Conservation (phyloP, 2,113 vertebrate species). For the Spilogale gracilis region DNA sequence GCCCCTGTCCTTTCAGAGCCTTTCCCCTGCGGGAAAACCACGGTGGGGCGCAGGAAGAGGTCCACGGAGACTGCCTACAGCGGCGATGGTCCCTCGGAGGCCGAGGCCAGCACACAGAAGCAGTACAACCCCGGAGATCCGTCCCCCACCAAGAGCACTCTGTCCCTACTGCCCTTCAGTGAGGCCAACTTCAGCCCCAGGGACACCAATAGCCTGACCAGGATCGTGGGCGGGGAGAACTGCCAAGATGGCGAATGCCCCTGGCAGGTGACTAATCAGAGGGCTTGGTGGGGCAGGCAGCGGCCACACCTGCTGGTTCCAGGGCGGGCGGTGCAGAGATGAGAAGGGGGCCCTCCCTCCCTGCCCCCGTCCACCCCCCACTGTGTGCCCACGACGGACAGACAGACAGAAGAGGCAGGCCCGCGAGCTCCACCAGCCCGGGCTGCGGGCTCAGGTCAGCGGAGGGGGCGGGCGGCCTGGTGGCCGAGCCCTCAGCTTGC, state of each 20-base stretch:
- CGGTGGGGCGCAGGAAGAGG: constrained; percentile 69
- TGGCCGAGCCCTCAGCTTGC: neutral
- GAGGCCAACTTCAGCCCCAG: accelerated
- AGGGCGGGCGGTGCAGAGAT: accelerated
- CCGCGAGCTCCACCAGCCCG: accelerated
- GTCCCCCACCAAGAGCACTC: neutral
- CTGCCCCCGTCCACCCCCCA: accelerated
- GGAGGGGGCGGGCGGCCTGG: neutral
- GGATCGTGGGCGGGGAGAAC: constrained; percentile 91
- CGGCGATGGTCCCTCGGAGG: accelerated
- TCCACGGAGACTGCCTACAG: neutral
- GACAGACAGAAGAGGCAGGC: neutral
- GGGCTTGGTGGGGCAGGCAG: neutral
- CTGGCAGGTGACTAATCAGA: constrained; percentile 92
- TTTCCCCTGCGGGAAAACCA: constrained; percentile 85
- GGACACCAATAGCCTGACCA: accelerated
- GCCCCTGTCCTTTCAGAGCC: constrained; percentile 69
- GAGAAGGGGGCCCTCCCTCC: no score
- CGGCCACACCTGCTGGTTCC: neutral
- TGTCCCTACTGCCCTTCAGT: accelerated
- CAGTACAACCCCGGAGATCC: accelerated
- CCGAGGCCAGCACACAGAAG: accelerated
- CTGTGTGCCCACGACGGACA: neutral
- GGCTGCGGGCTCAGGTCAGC: no score
- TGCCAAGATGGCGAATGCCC: constrained; percentile 94